These are phyloP conservation scores for Cyaniris semiargus DNA, from an alignment of 2,888 invertebrate species.

Conservation along the genomic window DNA sequence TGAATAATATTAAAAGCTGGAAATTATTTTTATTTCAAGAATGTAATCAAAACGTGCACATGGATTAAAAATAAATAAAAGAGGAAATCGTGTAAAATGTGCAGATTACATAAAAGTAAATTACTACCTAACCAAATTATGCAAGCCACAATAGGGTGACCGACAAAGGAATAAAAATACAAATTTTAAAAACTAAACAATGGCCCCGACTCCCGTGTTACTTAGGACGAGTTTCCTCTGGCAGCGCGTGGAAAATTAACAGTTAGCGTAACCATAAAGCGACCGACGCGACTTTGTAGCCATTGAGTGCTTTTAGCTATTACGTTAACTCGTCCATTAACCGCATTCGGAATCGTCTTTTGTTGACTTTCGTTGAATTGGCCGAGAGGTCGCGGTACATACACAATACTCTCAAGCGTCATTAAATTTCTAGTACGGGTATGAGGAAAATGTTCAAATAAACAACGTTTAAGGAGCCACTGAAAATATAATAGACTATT, in stretches of 20 bases:
- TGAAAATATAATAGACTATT: conserved; percentile 14
- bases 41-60: background rate
- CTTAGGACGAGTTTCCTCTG: conserved; percentile 67
- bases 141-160: conserved; percentile 35
- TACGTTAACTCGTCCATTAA: conserved; percentile 77
- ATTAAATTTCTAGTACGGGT: background rate
- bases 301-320: conserved; percentile 80
- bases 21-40: background rate
- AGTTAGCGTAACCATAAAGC: conserved; percentile 73
- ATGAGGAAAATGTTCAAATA: conserved; percentile 12
- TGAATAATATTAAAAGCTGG: background rate
- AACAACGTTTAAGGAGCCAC: background rate
- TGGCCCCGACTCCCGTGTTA: conserved; percentile 58
- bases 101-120: conserved; percentile 3
- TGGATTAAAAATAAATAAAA: conserved; percentile 1
- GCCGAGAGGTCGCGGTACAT: conserved; percentile 43
- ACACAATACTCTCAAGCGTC: conserved; percentile 27
- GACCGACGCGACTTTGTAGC: conserved; percentile 74
- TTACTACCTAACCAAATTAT: conserved; percentile 28
- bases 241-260: conserved; percentile 75
- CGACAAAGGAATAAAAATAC: conserved; percentile 52
- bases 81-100: background rate
- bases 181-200: conserved; percentile 54
- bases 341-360: conserved; percentile 63
- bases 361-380: conserved; percentile 63